Percentiles rank a stretch among this genome's conserved stretches.
These are phyloP conservation scores for Nephrotoma guestfalica DNA, from an alignment of 2,888 invertebrate species.

Conservation along the genomic window DNA sequence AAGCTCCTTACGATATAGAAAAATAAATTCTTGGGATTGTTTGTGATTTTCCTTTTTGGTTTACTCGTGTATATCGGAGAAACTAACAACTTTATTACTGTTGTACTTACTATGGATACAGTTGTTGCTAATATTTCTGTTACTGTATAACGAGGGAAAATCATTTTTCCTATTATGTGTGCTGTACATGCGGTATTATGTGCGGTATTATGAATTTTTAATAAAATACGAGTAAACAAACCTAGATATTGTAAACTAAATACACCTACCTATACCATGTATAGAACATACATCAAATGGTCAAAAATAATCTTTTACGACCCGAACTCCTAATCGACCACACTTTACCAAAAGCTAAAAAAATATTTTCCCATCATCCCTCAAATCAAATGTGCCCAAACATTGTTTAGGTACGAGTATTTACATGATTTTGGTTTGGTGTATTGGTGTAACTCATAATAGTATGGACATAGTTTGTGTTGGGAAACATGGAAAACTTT, in stretches of 20 bases:
- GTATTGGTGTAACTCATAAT: too few species aligned
- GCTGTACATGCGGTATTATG: not conserved
- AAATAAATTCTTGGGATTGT: not conserved
- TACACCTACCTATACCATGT: not conserved
- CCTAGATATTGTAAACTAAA: not conserved
- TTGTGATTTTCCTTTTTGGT: not conserved
- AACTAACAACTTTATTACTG: not conserved
- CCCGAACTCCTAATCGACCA: not conserved
- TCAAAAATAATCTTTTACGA: not conserved
- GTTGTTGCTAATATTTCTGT: not conserved
- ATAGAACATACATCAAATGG: not conserved
- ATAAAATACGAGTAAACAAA: not conserved
- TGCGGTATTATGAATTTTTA: not conserved
- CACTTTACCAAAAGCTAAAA: not conserved
- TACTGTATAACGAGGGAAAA: not conserved
- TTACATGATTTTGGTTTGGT: too few species aligned
- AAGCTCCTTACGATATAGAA: not conserved
- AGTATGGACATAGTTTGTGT: not conserved
- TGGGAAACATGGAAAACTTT: not conserved
- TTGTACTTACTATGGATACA: not conserved
- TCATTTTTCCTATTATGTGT: not conserved
- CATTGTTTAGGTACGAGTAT: not conserved
- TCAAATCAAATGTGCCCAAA: not conserved
- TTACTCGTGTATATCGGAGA: not conserved
- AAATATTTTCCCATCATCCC: not conserved